Percentiles rank a stretch among this genome's conserved stretches.
These are phyloP conservation scores for Caenorhabditis sp. DNA, from an alignment of 2,888 invertebrate genomes.

Conservation along the genomic window DNA sequence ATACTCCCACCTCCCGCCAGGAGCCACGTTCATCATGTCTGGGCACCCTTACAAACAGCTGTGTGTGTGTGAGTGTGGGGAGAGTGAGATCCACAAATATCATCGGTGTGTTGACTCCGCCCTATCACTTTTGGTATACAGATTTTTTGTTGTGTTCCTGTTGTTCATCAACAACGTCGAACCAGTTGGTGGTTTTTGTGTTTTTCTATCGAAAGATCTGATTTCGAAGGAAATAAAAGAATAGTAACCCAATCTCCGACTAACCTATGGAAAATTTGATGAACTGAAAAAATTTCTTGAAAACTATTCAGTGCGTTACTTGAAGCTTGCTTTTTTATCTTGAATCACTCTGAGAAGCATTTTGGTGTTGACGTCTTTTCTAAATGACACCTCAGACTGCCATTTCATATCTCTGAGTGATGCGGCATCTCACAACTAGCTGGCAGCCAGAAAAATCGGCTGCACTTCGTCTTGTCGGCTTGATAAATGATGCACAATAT, in stretches of 20 bases:
- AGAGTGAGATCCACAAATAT: slow-evolving; percentile 43
- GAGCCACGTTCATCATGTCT: slow-evolving; percentile 65
- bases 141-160: slow-evolving; percentile 47
- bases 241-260: too few species aligned
- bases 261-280: too few species aligned
- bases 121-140: slow-evolving; percentile 59
- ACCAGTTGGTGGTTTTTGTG: slow-evolving; percentile 6
- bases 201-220: slow-evolving; percentile 1
- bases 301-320: too few species aligned
- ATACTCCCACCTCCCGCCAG: slow-evolving; percentile 64
- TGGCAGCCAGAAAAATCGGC: slow-evolving; percentile 39
- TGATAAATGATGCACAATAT: slow-evolving; percentile 66
- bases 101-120: slow-evolving; percentile 40
- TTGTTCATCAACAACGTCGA: slow-evolving; percentile 47
- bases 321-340: too few species aligned
- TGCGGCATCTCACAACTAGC: slow-evolving; percentile 20
- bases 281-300: background rate
- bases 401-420: slow-evolving; percentile 47
- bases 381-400: slow-evolving; percentile 43
- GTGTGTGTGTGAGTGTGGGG: slow-evolving; percentile 44
- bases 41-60: slow-evolving; percentile 62
- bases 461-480: slow-evolving; percentile 45
- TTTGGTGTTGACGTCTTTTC: slow-evolving; percentile 50
- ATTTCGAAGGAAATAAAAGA: background rate
- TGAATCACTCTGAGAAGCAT: background rate